These are phyloP conservation scores for Dyspetes luteomarginatus DNA, from an alignment of 2,888 invertebrate genomes.

Conservation along the genomic window DNA sequence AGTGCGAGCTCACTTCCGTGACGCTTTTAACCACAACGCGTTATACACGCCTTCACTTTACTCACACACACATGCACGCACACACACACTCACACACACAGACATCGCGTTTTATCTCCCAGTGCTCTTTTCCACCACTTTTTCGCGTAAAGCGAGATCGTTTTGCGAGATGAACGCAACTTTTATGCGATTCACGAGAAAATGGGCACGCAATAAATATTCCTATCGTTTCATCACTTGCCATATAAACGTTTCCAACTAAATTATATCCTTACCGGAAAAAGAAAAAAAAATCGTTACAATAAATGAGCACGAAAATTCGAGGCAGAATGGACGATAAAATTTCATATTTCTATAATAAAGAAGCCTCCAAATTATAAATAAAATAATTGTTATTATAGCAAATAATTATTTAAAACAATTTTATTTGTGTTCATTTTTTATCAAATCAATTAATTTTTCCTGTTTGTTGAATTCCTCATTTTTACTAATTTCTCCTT, in stretches of 20 bases:
- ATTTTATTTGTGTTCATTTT: too few relatives aligned
- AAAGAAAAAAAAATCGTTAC: background rate
- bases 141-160: background rate
- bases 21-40: conserved; percentile 1
- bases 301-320: too few relatives aligned
- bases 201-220: background rate
- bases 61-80: background rate
- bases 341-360: too few relatives aligned
- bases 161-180: background rate
- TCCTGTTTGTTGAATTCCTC: too few relatives aligned
- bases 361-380: too few relatives aligned
- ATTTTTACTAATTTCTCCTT: too few relatives aligned
- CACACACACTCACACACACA: too few relatives aligned
- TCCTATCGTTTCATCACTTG: background rate
- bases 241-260: background rate
- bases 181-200: background rate
- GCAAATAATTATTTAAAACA: too few relatives aligned
- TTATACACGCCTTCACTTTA: background rate
- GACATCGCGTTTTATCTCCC: too few relatives aligned
- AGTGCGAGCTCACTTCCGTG: conserved; percentile 23
- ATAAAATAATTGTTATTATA: too few relatives aligned
- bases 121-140: background rate
- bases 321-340: too few relatives aligned
- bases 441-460: too few relatives aligned
- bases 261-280: background rate